Evolutionary conservation across 1,140 invertebrate species (phyloP).

Genomic region (Caligus rogercresseyi): DNA sequence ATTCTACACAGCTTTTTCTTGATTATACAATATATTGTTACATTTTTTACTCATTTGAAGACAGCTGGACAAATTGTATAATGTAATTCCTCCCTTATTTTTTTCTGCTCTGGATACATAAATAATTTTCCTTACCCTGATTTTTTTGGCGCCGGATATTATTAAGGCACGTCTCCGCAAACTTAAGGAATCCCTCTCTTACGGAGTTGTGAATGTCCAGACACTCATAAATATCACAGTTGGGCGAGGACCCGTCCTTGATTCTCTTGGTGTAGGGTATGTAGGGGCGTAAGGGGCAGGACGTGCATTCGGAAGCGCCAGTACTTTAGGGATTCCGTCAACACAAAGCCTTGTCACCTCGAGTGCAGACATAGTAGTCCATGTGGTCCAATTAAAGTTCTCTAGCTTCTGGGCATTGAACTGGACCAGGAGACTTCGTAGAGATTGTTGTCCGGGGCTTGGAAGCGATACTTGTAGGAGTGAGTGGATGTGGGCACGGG

Average conservation of each 20-base stretch:
- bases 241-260: constrained; percentile 32
- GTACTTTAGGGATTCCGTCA: constrained; percentile 48
- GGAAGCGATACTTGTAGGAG: constrained; percentile 74
- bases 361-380: constrained; percentile 85
- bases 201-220: constrained; percentile 44
- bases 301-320: constrained; percentile 82
- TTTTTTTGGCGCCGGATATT: background rate
- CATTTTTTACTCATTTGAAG: no score
- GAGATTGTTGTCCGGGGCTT: constrained; percentile 74
- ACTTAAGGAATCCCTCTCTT: constrained; percentile 58
- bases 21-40: background rate
- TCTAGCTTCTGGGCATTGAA: constrained; percentile 87
- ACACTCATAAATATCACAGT: constrained; percentile 54
- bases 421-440: constrained; percentile 82
- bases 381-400: constrained; percentile 93
- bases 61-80: no score
- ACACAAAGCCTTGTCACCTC: constrained; percentile 43
- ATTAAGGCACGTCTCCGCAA: constrained; percentile 59
- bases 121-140: background rate
- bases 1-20: background rate
- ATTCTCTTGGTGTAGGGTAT: constrained; percentile 28
- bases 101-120: no score
- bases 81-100: no score
- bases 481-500: constrained; percentile 30
- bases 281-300: constrained; percentile 50